phyloP scores from a whole-genome alignment of 2,113 vertebrate species.

The Plecotus auritus region DNA sequence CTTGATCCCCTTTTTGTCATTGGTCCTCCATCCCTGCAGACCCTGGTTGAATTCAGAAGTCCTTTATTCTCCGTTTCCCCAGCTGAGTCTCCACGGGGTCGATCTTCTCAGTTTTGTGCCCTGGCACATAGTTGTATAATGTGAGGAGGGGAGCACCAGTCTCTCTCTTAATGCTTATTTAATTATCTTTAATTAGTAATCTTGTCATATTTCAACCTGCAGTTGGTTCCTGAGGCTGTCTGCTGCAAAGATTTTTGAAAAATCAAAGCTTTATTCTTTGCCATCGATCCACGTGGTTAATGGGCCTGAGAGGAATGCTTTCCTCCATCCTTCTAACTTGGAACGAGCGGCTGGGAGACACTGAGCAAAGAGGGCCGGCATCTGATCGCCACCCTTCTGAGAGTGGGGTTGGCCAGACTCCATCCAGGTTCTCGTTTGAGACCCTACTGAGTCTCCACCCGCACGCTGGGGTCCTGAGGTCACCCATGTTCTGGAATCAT shows the following conservation, averaged over 20 bases:
- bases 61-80: background rate
- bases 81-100: background rate
- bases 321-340: conserved; percentile 49
- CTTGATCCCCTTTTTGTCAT: accelerated
- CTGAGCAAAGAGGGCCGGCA: background rate
- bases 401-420: accelerated
- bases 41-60: background rate
- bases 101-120: background rate
- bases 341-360: background rate
- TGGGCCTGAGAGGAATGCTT: conserved; percentile 54
- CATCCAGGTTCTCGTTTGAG: accelerated
- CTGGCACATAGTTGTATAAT: background rate
- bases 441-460: accelerated
- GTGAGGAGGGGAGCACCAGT: background rate
- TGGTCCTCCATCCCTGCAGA: accelerated
- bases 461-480: accelerated
- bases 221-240: conserved; percentile 66
- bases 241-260: conserved; percentile 61
- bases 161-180: conserved; percentile 49
- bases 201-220: conserved; percentile 73
- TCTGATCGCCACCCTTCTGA: background rate
- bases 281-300: conserved; percentile 41
- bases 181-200: conserved; percentile 76
- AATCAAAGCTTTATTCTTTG: conserved; percentile 71
- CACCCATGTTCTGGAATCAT: background rate